Conservation (phyloP, 2,113 vertebrate genomes). For the Thalassoma bifasciatum region DNA sequence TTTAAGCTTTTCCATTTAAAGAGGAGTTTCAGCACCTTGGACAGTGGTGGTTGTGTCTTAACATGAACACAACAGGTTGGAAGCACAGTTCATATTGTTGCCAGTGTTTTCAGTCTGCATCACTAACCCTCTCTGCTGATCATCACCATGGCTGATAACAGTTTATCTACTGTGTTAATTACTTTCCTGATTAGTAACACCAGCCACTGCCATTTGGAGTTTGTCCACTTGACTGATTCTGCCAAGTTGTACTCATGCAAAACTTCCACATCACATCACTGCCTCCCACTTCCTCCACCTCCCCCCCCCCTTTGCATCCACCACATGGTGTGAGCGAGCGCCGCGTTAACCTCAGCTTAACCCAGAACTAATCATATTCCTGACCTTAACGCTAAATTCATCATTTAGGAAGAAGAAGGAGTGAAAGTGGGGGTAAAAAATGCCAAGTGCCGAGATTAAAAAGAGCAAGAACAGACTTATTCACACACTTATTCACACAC, state of each 20-base stretch:
- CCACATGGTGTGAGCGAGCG: background rate
- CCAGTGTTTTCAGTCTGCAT: background rate
- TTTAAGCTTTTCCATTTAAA: too few relatives aligned
- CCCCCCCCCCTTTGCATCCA: background rate
- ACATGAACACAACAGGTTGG: too few relatives aligned
- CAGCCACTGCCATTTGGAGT: background rate
- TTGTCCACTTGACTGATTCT: background rate
- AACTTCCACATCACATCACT: background rate
- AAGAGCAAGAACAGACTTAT: background rate
- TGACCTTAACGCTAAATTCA: slow-evolving; percentile 2
- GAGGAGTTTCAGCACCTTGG: too few relatives aligned
- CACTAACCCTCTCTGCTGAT: background rate
- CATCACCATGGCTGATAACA: background rate
- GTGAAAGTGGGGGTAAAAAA: slow-evolving; percentile 6
- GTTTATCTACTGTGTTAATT: slow-evolving; percentile 4
- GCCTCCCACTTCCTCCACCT: background rate
- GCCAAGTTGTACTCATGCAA: background rate
- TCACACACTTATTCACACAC: background rate
- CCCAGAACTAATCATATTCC: background rate
- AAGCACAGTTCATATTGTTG: background rate
- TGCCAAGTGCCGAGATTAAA: slow-evolving; percentile 4
- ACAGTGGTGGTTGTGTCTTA: too few relatives aligned
- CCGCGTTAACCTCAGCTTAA: slow-evolving; percentile 13
- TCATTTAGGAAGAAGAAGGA: background rate
- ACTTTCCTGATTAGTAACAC: background rate